Percentiles rank a stretch among this genome's conserved stretches.
These are phyloP conservation scores for Hycleus phaleratus DNA, from an alignment of 1,140 invertebrate species.

Conservation along the genomic window DNA sequence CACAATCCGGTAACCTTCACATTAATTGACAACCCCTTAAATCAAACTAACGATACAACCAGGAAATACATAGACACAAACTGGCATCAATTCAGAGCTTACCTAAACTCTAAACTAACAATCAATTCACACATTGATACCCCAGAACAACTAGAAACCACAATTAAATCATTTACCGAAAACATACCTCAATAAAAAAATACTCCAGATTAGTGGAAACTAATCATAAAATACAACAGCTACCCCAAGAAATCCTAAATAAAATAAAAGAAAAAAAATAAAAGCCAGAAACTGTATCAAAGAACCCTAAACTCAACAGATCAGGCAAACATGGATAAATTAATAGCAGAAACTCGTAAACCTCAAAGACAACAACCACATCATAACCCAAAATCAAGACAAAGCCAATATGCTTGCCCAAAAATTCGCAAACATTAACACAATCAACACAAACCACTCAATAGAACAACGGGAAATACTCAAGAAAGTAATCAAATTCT, in stretches of 20 bases:
- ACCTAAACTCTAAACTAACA: background rate
- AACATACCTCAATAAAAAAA: background rate
- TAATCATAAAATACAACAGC: background rate
- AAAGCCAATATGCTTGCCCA: background rate
- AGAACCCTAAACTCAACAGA: background rate
- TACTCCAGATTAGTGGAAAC: background rate
- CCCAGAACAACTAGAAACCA: background rate
- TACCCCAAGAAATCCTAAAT: constrained; percentile 1
- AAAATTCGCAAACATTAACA: background rate
- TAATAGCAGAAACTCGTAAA: background rate
- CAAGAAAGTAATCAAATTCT: background rate
- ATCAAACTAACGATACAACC: background rate
- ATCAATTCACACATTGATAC: constrained; percentile 2
- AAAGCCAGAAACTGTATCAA: constrained; percentile 2
- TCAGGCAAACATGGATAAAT: background rate
- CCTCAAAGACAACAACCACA: background rate
- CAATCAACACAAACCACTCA: background rate
- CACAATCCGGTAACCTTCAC: constrained; percentile 1
- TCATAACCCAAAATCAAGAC: background rate
- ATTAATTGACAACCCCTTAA: background rate
- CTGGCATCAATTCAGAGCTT: constrained; percentile 7
- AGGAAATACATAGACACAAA: constrained; percentile 7
- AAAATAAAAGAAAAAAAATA: constrained; percentile 7
- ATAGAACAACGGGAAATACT: background rate
- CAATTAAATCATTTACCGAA: background rate